Conservation (phyloP, 2,113 vertebrate species). For the Mesembrinibis cayennensis region DNA sequence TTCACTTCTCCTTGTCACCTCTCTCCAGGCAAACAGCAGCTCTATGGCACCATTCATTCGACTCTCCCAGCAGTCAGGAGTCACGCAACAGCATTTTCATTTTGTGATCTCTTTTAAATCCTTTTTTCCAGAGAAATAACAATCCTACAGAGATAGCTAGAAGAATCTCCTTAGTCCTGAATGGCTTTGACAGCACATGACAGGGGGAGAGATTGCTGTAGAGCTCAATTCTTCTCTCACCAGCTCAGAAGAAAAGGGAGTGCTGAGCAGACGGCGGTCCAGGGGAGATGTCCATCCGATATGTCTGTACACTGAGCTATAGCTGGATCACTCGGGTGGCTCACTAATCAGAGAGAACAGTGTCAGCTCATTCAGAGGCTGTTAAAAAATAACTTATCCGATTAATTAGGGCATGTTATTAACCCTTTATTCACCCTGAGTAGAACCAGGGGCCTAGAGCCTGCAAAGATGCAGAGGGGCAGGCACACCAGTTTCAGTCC, state of each 20-base stretch:
- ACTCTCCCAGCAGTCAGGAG: background rate
- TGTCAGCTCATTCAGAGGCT: background rate
- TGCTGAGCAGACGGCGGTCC: background rate
- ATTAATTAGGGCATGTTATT: background rate
- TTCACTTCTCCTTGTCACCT: background rate
- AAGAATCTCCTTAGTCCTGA: background rate
- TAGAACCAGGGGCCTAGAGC: background rate
- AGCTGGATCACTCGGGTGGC: background rate
- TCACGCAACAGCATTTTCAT: background rate
- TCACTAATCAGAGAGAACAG: background rate
- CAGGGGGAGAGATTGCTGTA: background rate
- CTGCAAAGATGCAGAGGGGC: background rate
- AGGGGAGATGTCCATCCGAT: background rate
- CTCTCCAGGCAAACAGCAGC: background rate
- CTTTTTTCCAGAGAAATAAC: background rate
- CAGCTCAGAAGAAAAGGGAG: background rate
- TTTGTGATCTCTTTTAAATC: background rate
- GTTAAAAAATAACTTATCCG: background rate
- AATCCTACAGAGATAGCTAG: background rate
- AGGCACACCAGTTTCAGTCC: rapidly evolving
- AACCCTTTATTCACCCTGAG: background rate
- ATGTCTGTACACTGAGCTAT: background rate
- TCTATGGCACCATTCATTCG: rapidly evolving
- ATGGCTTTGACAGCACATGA: background rate
- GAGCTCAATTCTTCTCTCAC: background rate